A percentile compares a stretch with the other conserved stretches of the same genome.
phyloP scores from a whole-genome alignment of 2,797 vertebrate genomes.

The Pterois miles region DNA sequence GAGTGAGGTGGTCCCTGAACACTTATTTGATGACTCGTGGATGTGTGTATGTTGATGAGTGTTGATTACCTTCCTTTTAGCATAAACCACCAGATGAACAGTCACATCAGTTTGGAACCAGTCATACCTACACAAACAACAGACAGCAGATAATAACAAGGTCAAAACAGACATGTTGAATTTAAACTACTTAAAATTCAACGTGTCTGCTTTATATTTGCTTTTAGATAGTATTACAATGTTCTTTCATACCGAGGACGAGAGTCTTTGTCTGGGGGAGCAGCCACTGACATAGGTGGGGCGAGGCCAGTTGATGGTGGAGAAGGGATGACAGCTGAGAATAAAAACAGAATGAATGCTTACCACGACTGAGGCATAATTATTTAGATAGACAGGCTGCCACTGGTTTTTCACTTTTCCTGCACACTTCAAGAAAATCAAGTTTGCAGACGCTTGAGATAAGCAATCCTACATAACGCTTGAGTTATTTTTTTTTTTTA shows the following conservation, averaged over 20 bases:
- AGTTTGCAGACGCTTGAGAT: neutral
- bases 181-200: neutral
- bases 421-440: no score
- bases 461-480: neutral
- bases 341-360: conserved; percentile 1
- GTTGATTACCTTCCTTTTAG: conserved; percentile 89
- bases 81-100: conserved; percentile 90
- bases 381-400: neutral
- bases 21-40: neutral
- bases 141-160: neutral
- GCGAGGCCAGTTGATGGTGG: conserved; percentile 35
- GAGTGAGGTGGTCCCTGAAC: no score
- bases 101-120: conserved; percentile 95
- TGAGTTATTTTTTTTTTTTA: neutral
- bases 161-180: no score
- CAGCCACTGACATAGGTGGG: conserved; percentile 35
- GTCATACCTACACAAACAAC: conserved; percentile 86
- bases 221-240: neutral
- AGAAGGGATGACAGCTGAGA: conserved; percentile 66
- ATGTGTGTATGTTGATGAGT: neutral
- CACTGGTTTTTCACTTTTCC: neutral
- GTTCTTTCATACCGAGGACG: conserved; percentile 73
- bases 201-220: neutral
- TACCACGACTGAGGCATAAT: neutral
- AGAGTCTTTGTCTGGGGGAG: conserved; percentile 71